phyloP scores from a whole-genome alignment of 2,888 invertebrate genomes.

The Chrysotoxum bicinctum region DNA sequence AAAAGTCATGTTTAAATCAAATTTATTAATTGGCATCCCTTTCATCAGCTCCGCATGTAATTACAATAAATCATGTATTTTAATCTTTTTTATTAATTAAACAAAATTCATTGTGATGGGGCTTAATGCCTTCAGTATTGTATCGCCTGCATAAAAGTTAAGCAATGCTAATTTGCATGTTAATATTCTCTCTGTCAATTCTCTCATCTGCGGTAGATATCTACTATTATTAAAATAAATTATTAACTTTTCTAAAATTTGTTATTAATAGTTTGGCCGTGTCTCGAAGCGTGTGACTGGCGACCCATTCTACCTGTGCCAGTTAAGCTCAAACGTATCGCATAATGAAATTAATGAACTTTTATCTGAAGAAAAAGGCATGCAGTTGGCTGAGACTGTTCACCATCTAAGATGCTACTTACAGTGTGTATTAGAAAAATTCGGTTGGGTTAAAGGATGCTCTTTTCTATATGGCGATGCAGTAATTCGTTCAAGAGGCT shows the following conservation, averaged over 20 bases:
- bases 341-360: not conserved
- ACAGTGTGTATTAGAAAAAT: not conserved
- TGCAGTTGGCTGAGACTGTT: not conserved
- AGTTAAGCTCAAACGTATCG: too few relatives aligned
- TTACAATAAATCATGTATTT: not conserved
- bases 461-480: too few relatives aligned
- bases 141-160: not conserved
- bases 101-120: not conserved
- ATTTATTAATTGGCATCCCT: not conserved
- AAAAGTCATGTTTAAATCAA: not conserved
- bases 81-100: not conserved
- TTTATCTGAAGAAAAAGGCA: not conserved
- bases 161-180: not conserved
- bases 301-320: not conserved
- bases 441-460: not conserved
- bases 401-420: not conserved
- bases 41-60: not conserved
- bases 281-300: not conserved
- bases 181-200: not conserved
- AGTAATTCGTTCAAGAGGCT: too few relatives aligned
- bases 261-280: not conserved
- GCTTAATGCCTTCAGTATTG: not conserved
- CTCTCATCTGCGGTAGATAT: not conserved
- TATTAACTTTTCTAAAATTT: not conserved
- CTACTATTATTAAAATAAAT: too few relatives aligned